These are phyloP conservation scores for Hymenochirus boettgeri DNA, from an alignment of 2,113 vertebrate species.

Conservation along the genomic window DNA sequence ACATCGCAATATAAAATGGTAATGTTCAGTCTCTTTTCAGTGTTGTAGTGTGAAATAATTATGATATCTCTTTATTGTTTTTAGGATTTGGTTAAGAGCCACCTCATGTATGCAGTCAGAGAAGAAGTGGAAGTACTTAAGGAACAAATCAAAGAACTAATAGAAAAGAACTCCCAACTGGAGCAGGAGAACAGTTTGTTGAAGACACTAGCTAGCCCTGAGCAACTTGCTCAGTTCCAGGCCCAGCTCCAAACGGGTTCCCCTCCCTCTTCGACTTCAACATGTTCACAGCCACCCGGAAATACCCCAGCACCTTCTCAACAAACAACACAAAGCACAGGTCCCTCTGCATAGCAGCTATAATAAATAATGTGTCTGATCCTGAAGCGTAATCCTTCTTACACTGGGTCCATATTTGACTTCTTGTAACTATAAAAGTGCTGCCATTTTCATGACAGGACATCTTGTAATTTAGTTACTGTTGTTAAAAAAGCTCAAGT, in stretches of 20 bases:
- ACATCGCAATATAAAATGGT: no score
- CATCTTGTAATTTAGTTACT: not conserved
- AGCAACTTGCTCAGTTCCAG: slow-evolving; percentile 93
- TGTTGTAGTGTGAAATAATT: no score
- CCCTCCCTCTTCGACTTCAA: slow-evolving; percentile 62
- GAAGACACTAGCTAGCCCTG: slow-evolving; percentile 88
- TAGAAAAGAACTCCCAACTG: slow-evolving; percentile 91
- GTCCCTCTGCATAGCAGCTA: slow-evolving; percentile 76
- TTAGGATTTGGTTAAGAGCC: slow-evolving; percentile 92
- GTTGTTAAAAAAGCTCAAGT: not conserved
- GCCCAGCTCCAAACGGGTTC: slow-evolving; percentile 87
- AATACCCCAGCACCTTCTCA: slow-evolving; percentile 68
- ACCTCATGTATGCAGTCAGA: slow-evolving; percentile 91
- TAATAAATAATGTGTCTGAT: no score
- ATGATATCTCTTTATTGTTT: rapidly evolving
- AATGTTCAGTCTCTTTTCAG: no score
- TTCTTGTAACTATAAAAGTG: not conserved
- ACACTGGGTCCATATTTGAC: slow-evolving; percentile 10
- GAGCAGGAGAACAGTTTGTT: slow-evolving; percentile 91
- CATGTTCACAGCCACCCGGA: slow-evolving; percentile 62
- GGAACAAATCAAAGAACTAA: slow-evolving; percentile 94
- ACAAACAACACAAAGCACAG: slow-evolving; percentile 79
- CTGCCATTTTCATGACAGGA: not conserved
- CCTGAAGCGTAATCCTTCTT: not conserved
- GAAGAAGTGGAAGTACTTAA: slow-evolving; percentile 95